Evolutionary conservation across 1,140 invertebrate genomes (phyloP).

Genomic region (Stegodyphus dumicola): DNA sequence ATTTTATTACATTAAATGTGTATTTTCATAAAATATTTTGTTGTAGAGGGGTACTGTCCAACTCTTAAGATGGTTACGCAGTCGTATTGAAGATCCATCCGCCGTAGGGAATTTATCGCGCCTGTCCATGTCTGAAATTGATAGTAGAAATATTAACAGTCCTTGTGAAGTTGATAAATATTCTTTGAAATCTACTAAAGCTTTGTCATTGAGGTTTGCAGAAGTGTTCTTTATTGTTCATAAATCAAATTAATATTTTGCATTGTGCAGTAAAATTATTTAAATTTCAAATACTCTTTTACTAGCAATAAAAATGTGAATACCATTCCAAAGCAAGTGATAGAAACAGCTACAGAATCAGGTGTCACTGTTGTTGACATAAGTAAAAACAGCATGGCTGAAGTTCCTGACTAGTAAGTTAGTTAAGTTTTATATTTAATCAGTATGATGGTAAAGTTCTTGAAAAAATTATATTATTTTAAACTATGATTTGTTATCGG

Average conservation of each 20-base stretch:
- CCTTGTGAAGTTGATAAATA: constrained; percentile 68
- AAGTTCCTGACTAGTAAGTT: constrained; percentile 77
- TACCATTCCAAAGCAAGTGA: constrained; percentile 77
- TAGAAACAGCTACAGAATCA: constrained; percentile 77
- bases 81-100: constrained; percentile 69
- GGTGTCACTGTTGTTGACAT: constrained; percentile 82
- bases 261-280: constrained; percentile 59
- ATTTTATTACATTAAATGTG: not conserved
- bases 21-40: not conserved
- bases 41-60: constrained; percentile 79
- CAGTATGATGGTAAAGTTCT: no score
- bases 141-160: not conserved
- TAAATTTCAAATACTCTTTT: not conserved
- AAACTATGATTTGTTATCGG: no score
- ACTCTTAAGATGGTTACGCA: constrained; percentile 82
- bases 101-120: constrained; percentile 10
- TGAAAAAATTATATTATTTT: no score
- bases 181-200: constrained; percentile 78
- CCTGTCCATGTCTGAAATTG: constrained; percentile 15
- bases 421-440: not conserved
- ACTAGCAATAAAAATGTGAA: constrained; percentile 72
- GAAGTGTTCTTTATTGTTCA: not conserved
- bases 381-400: constrained; percentile 80
- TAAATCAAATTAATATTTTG: not conserved
- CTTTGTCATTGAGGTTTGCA: constrained; percentile 71